These are phyloP conservation scores for Pionites leucogaster DNA, from an alignment of 2,113 vertebrate genomes.

Conservation along the genomic window DNA sequence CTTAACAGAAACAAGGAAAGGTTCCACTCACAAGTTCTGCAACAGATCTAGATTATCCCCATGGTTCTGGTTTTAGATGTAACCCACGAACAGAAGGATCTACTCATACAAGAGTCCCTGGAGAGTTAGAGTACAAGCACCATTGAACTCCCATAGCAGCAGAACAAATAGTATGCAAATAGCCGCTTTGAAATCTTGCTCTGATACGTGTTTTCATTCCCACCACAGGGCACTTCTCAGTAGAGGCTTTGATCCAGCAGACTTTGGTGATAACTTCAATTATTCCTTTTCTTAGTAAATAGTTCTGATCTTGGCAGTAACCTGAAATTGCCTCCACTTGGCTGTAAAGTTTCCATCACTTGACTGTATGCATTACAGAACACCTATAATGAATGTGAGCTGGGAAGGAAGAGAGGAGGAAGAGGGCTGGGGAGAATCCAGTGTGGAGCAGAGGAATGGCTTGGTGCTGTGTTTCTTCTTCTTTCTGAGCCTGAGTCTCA, in stretches of 20 bases:
- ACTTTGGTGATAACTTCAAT: background rate
- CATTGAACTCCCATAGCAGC: background rate
- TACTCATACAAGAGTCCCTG: background rate
- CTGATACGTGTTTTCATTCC: background rate
- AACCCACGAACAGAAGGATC: background rate
- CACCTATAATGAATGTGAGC: background rate
- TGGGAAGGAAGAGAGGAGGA: background rate
- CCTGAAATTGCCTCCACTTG: background rate
- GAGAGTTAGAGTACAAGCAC: background rate
- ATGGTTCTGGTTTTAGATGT: background rate
- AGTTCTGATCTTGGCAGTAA: background rate
- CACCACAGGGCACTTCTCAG: background rate
- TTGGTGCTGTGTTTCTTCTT: rapidly evolving
- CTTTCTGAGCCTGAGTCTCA: background rate
- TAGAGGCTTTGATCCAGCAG: background rate
- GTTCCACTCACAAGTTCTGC: background rate
- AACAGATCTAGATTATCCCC: background rate
- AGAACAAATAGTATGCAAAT: conserved; percentile 32
- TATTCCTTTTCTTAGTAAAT: background rate
- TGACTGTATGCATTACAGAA: rapidly evolving
- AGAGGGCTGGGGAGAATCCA: background rate
- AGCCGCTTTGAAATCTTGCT: background rate
- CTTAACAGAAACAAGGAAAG: background rate
- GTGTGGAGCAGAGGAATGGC: background rate
- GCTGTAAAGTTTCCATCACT: background rate